Base-by-base conservation (phyloP, 1,140 invertebrate species). In the Apocrypta bakeri region DNA sequence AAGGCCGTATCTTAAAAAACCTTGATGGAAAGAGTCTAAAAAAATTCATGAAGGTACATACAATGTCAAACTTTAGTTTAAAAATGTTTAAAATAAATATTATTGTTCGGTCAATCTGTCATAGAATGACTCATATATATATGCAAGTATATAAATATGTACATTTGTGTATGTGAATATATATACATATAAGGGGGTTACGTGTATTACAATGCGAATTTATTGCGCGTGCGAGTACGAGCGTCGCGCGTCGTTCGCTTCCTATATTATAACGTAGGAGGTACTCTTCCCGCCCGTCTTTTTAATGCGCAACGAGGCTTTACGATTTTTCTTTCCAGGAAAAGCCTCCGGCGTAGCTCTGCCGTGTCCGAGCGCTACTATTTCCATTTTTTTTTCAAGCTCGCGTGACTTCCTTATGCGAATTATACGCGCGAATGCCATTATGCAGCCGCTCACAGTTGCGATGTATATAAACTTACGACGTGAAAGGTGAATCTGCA, bases 241-340 rank as follows among this genome's bases (percentile, higher is more conserved):
- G 69, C 69, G 40, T 76, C 81, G 27, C 40, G 72, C 71, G 71
- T 71, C 71, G 33, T 48, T 74, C 33, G 42, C 42, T 71, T 73
- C 48, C 27, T 72, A 61, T 73, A 48, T 63, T 63, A 63, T 37
- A 71, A 64, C n/a, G 61, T 25, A 56, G 48, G 48, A 56, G 48
- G 48, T 48, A 17, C 42, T 25, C 24, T 2, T 1, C 42, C 2
- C 31, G 31, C 63, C 2, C 48, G 48, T 56, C 48, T 17, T 56
- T 56, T 56, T 56, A 56, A 56, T 56, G 48, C 48, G 48, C 48
- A 56, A 56, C 48, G 48, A 56, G 48, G 48, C 31, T 63, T 37
- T 63, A 42, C 48, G 79, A 74, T 37, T 82, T 82, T 82, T 71
- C 72, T 61, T 76, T 76, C 63, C 64, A 3, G 64, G 73, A 76